Evolutionary conservation across 2,797 vertebrate genomes (phyloP).

Genomic region (Protosalanx chinensis): DNA sequence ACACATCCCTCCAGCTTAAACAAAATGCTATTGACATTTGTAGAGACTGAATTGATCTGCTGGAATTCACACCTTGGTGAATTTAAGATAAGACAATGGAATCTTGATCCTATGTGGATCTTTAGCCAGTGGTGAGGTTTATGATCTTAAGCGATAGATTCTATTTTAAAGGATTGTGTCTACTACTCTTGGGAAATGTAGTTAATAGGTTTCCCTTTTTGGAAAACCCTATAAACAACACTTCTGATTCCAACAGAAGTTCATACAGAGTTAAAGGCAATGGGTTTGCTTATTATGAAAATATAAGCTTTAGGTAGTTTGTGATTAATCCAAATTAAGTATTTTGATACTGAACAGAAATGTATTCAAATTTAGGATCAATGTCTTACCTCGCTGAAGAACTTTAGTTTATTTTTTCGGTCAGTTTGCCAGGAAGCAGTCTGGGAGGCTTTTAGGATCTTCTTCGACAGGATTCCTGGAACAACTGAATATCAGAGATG

Average conservation of each 20-base stretch:
- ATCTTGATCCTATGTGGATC: constrained; percentile 3
- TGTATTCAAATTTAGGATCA: not conserved
- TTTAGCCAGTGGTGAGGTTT: not conserved
- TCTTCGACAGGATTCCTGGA: constrained; percentile 88
- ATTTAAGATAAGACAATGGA: not conserved
- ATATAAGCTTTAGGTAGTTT: no score
- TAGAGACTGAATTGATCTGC: constrained; percentile 3
- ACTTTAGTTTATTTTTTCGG: not conserved
- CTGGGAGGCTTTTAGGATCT: constrained; percentile 93
- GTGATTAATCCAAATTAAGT: no score
- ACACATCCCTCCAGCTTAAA: constrained; percentile 6
- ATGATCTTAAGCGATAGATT: not conserved
- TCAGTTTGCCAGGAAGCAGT: constrained; percentile 93
- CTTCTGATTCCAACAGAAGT: no score
- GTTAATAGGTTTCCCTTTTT: no score
- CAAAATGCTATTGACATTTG: not conserved
- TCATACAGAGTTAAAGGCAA: no score
- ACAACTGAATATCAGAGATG: constrained; percentile 84
- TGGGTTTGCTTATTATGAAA: no score
- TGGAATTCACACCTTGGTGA: not conserved
- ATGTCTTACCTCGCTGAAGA: not conserved
- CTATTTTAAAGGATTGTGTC: no score
- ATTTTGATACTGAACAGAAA: no score
- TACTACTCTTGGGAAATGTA: no score
- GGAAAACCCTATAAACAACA: no score